Evolutionary conservation across 1,140 invertebrate genomes (phyloP).

Genomic region (Ruditapes philippinarum): DNA sequence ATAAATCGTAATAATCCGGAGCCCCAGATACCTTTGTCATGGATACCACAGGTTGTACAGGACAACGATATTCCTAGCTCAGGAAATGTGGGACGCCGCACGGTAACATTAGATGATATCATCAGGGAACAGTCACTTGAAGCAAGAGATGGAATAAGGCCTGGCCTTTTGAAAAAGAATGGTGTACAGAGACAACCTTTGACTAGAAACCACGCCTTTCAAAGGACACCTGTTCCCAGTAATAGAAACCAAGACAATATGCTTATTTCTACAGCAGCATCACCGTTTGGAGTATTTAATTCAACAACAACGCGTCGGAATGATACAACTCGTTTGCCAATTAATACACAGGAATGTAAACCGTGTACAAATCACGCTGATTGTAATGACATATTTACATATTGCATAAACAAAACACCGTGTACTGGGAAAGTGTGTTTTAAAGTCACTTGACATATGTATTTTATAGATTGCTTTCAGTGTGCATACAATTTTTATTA

Average conservation of each 20-base stretch:
- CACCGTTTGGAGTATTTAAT: background rate
- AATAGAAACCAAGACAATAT: background rate
- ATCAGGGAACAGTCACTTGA: background rate
- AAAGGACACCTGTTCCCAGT: background rate
- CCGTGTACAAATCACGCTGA: slow-evolving; percentile 1
- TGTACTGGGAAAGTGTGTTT: slow-evolving; percentile 31
- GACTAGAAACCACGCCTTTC: background rate
- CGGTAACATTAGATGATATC: too few relatives aligned
- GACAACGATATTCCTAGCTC: too few relatives aligned
- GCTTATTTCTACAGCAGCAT: background rate
- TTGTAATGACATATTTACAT: slow-evolving; percentile 40
- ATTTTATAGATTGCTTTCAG: too few relatives aligned
- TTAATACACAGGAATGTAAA: background rate
- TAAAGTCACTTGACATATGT: background rate
- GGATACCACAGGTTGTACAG: background rate
- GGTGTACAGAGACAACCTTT: background rate
- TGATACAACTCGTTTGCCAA: background rate
- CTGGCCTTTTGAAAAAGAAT: background rate
- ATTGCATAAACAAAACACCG: background rate
- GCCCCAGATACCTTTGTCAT: background rate
- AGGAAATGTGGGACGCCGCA: too few relatives aligned
- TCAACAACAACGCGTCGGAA: background rate
- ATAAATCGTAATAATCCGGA: background rate
- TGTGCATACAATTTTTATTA: too few relatives aligned
- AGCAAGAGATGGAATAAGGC: background rate